Evolutionary conservation across 2,888 invertebrate genomes (phyloP), one percentile per base, ranked within the genome.

Genomic region (Drosophila leonis): DNA sequence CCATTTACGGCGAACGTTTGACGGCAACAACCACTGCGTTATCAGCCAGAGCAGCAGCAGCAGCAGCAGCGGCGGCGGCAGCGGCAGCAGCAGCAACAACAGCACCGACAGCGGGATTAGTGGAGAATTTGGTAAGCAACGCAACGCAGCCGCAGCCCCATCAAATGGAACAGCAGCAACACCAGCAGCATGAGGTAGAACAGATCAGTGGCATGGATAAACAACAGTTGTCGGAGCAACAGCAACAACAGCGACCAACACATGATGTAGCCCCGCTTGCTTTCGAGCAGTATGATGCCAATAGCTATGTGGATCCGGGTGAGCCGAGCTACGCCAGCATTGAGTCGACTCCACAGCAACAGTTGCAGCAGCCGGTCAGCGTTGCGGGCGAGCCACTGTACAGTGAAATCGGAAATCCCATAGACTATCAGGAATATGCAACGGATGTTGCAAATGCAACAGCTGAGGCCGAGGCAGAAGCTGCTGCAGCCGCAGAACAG

Each of bases 1-100:
- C 90, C 75, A 92, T 93, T 87, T 93, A 93, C 71, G 93, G 93
- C 51, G 93, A 93, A 73, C 82, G 91, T 42, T 83, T 93, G 70
- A 88, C 80, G 65, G 82, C 87, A 44, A 54, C 76, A 52, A 46
- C 74, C 41, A 46, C 65, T 18, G 65, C 66, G 39, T 29, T 70
- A 24, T 29, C 59, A 12, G 33, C 62, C 24, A 44, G 66, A 15
- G 49, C 52, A n/a, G 29, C 66, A 44, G 71, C 73, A 65, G 65
- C 65, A 24, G 48, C 62, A 12, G 20, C 52, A 9, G 48, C 64
- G 15, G 55, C 63, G 18, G 42, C 62, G 12, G 27, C 62, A 9
- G 55, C 65, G 5, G 31, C 35, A 18, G 13, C 59, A 46, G 9
- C 60, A 18, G 24, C 46, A 56, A 13, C 56, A 27, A 31, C 48